A percentile compares a stretch with the other conserved stretches of the same genome.
Conservation (phyloP, 2,113 vertebrate species). For the Tragelaphus imberbis region DNA sequence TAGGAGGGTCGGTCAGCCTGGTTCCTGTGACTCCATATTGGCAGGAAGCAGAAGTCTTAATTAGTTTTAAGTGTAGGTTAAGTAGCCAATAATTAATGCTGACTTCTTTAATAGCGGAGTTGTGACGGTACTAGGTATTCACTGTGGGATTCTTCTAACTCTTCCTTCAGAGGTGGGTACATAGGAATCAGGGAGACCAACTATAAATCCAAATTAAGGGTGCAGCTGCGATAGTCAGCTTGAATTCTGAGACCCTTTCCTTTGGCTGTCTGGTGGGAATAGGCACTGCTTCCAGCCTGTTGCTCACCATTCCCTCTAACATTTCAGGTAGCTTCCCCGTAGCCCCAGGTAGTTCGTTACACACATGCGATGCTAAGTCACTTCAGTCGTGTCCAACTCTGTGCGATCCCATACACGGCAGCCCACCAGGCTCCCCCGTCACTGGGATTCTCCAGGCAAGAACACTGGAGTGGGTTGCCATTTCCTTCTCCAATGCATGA, state of each 20-base stretch:
- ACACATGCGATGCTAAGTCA: too few relatives aligned
- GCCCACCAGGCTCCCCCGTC: too few relatives aligned
- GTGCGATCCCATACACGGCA: too few relatives aligned
- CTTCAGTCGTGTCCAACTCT: too few relatives aligned
- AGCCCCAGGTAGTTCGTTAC: not conserved
- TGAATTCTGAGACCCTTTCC: not conserved
- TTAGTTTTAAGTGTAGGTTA: constrained; percentile 17
- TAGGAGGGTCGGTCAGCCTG: not conserved
- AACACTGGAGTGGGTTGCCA: too few relatives aligned
- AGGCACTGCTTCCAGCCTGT: not conserved
- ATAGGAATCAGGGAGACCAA: not conserved
- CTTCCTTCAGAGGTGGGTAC: not conserved
- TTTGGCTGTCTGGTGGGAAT: not conserved
- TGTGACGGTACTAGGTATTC: not conserved
- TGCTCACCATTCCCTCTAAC: not conserved
- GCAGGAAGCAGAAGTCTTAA: not conserved
- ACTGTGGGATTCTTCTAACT: not conserved
- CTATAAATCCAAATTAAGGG: not conserved
- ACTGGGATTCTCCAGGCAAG: too few relatives aligned
- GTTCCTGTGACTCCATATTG: not conserved
- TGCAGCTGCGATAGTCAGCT: not conserved
- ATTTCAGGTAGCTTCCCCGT: not conserved
- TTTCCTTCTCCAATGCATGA: too few relatives aligned
- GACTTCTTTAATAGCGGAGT: not conserved
- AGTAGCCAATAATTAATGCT: not conserved